Evolutionary conservation across 2,113 vertebrate genomes (phyloP).

Genomic region (Sceloporus undulatus): DNA sequence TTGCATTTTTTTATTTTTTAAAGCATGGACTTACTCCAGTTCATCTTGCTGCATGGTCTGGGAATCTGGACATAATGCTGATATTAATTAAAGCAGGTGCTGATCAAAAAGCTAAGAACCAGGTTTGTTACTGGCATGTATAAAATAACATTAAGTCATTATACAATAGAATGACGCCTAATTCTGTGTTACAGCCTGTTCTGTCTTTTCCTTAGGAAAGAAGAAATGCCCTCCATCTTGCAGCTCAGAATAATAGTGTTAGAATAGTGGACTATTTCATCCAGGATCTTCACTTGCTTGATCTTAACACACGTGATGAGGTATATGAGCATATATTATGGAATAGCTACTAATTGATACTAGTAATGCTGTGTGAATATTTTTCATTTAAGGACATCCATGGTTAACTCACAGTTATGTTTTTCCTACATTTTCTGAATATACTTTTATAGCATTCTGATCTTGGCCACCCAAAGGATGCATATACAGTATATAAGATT

Average conservation of each 20-base stretch:
- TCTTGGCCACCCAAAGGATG: background rate
- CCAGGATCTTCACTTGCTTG: slow-evolving; percentile 87
- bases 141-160: background rate
- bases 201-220: slow-evolving; percentile 80
- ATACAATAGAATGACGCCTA: background rate
- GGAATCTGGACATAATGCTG: slow-evolving; percentile 86
- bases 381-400: background rate
- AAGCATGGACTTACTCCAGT: slow-evolving; percentile 88
- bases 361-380: background rate
- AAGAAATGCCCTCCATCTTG: slow-evolving; percentile 90
- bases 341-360: background rate
- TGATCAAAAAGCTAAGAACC: slow-evolving; percentile 85
- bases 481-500: background rate
- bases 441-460: background rate
- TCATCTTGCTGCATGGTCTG: slow-evolving; percentile 92
- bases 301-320: slow-evolving; percentile 85
- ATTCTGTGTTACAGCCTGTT: background rate
- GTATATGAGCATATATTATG: slow-evolving; percentile 60
- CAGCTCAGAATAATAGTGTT: slow-evolving; percentile 87
- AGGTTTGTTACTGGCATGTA: slow-evolving; percentile 75
- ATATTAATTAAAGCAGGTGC: slow-evolving; percentile 89
- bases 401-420: background rate
- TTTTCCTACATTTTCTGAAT: background rate
- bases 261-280: slow-evolving; percentile 87
- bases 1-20: slow-evolving; percentile 56